Evolutionary conservation across 2,888 invertebrate species (phyloP), one percentile per base, ranked within the genome.

Genomic region (Apantesis nais): DNA sequence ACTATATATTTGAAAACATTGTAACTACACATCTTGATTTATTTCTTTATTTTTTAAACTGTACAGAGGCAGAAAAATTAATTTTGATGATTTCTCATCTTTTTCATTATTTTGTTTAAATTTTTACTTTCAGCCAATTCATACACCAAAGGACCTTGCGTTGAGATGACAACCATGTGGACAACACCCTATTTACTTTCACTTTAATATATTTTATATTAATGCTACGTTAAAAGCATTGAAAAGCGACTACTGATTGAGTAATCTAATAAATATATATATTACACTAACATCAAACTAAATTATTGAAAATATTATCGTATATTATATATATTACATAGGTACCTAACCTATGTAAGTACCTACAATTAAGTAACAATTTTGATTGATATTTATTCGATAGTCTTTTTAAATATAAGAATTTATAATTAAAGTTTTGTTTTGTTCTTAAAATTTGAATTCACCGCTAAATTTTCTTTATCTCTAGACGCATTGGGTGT

Each of bases 401-500:
- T 22, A 52, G 52, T 8, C 31, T 14, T 29, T 16, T 60, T 29
- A 29, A 58, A 60, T 60, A n/a, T n/a, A n/a, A n/a, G n/a, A 34
- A 29, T 31, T 48, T 48, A n/a, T n/a, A 8, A 19, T 19, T 52
- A 7, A 0, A 12, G 22, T n/a, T 22, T 11, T n/a, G n/a, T n/a
- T n/a, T n/a, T n/a, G n/a, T n/a, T n/a, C n/a, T n/a, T n/a, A n/a
- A n/a, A n/a, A n/a, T n/a, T n/a, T n/a, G n/a, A n/a, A n/a, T n/a
- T n/a, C n/a, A 22, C 22, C 34, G 4, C 22, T 61, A 22, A 61
- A 22, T 19, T 22, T 61, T 31, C 34, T 31, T 2, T 61, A 34
- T 61, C 7, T 31, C n/a, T 61, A 70, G 52, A 68, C 67, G 41
- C 65, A 62, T 29, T 29, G 16, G 29, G 29, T 12, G 11, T 39